Evolutionary conservation across 2,888 invertebrate genomes (phyloP).

Genomic region (Leucophora obtusa): DNA sequence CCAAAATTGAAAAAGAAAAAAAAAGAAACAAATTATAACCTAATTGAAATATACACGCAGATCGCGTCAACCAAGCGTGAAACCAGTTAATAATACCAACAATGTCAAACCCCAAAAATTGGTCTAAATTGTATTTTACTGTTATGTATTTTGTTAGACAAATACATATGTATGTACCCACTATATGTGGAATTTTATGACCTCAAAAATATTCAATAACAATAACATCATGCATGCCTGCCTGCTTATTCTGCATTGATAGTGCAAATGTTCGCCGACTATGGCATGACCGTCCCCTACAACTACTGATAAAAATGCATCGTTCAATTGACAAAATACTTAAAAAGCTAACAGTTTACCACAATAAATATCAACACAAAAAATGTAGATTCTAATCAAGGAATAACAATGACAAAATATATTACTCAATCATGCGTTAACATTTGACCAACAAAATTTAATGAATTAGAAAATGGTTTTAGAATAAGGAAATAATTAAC

Average conservation of each 20-base stretch:
- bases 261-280: neutral
- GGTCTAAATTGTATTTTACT: neutral
- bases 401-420: neutral
- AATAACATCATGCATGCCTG: neutral
- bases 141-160: too few species aligned
- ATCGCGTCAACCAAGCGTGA: conserved; percentile 73
- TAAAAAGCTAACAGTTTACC: neutral
- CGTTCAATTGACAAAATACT: neutral
- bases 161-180: neutral
- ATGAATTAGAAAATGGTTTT: neutral
- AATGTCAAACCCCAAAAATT: conserved; percentile 49
- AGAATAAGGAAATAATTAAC: neutral
- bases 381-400: too few species aligned
- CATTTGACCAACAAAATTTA: neutral
- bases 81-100: conserved; percentile 68
- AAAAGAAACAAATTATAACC: conserved; percentile 53
- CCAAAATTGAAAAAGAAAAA: conserved; percentile 49
- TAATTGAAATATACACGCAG: conserved; percentile 75
- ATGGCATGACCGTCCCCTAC: neutral
- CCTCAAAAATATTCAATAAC: neutral
- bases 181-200: too few species aligned
- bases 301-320: neutral
- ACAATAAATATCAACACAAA: neutral
- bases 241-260: neutral
- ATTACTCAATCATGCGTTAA: neutral